Percentiles rank a stretch among this genome's conserved stretches.
phyloP scores from a whole-genome alignment of 92 coral and sea anemone genomes.

The Phymanthus crucifer region DNA sequence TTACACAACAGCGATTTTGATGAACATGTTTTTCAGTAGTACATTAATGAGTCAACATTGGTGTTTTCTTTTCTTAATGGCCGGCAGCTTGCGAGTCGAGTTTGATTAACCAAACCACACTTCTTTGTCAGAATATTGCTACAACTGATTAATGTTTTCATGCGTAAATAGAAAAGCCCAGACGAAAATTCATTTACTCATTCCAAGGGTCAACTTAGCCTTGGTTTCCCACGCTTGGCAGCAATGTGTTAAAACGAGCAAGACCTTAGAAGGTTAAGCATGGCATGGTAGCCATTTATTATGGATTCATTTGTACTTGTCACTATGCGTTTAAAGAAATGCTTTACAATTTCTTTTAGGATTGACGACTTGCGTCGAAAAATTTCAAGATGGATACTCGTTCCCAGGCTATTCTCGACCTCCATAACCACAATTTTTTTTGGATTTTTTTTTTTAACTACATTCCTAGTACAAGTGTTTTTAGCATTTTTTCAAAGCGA shows the following conservation, averaged over 20 bases:
- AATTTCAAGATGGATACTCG: background rate
- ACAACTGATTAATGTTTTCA: background rate
- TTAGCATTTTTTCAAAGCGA: background rate
- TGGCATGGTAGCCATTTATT: background rate
- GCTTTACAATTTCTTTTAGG: background rate
- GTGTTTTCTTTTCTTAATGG: constrained; percentile 6
- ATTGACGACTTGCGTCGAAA: background rate
- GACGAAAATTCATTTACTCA: constrained; percentile 6
- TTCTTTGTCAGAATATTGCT: background rate
- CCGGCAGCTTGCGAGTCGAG: constrained; percentile 27
- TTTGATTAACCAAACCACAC: constrained; percentile 6
- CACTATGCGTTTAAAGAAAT: background rate
- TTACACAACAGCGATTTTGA: background rate
- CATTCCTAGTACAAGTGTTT: background rate
- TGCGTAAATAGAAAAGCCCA: background rate
- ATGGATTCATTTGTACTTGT: background rate
- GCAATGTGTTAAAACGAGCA: background rate
- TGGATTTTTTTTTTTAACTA: background rate
- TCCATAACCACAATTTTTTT: background rate
- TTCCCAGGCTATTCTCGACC: background rate
- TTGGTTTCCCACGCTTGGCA: background rate
- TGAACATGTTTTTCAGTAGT: constrained; percentile 6
- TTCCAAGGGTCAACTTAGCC: background rate
- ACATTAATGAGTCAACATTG: constrained; percentile 2
- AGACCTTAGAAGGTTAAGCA: constrained; percentile 6